phyloP scores from a whole-genome alignment of 1,140 invertebrate genomes.

The Drosophila repleta region DNA sequence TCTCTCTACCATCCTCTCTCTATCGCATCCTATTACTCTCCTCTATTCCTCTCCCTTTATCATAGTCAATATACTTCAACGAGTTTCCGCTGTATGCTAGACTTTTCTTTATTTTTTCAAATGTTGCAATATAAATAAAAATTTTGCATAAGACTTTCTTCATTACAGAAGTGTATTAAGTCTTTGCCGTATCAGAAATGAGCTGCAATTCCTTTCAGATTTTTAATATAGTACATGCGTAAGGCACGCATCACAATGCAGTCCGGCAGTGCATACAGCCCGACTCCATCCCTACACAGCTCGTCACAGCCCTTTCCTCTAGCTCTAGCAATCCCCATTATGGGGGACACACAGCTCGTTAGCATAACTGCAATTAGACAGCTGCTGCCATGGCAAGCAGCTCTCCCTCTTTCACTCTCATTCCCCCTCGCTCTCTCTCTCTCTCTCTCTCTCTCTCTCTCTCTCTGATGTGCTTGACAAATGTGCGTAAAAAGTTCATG shows the following conservation, averaged over 20 bases:
- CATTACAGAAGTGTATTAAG: neutral
- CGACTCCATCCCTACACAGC: neutral
- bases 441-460: neutral
- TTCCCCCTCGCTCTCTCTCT: too few species aligned
- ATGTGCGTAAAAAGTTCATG: constrained; percentile 77
- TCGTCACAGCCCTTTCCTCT: neutral
- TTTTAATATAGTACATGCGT: constrained; percentile 54
- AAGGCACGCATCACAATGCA: constrained; percentile 60
- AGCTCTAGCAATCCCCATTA: neutral
- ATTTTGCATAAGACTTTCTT: neutral
- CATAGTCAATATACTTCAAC: too few species aligned
- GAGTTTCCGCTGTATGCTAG: too few species aligned
- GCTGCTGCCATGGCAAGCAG: constrained; percentile 10
- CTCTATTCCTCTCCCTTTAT: too few species aligned
- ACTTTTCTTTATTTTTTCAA: too few species aligned
- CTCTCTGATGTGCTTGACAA: constrained; percentile 55
- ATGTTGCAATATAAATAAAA: too few species aligned
- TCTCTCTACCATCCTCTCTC: too few species aligned
- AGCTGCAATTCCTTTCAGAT: neutral
- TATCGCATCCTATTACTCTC: too few species aligned
- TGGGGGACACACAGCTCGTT: constrained; percentile 50
- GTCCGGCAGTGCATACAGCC: constrained; percentile 1
- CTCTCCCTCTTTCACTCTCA: neutral
- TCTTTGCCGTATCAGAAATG: too few species aligned
- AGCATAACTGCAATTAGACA: constrained; percentile 74